A percentile compares a stretch with the other conserved stretches of the same genome.
Evolutionary conservation across 2,797 vertebrate species (phyloP).

Genomic region (Mus spretus): DNA sequence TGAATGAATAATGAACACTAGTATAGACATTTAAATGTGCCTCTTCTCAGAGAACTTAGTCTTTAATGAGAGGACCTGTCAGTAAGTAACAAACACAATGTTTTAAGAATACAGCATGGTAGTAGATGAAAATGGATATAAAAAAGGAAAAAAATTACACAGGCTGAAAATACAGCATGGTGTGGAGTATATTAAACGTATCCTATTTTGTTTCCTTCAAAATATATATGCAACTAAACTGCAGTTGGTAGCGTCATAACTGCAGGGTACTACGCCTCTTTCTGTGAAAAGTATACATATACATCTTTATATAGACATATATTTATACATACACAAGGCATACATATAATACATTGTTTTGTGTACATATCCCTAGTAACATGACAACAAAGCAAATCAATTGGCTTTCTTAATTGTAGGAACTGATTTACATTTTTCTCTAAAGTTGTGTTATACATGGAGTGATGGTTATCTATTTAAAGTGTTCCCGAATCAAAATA

Average conservation of each 20-base stretch:
- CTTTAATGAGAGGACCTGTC: too few species aligned
- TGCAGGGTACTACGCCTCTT: background rate
- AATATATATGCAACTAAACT: background rate
- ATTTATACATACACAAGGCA: background rate
- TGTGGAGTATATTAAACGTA: background rate
- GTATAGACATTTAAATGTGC: background rate
- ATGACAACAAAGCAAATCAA: background rate
- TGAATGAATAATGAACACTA: background rate
- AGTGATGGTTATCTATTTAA: background rate
- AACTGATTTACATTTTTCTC: background rate
- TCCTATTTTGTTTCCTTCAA: background rate
- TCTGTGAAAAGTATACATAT: background rate
- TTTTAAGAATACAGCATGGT: background rate
- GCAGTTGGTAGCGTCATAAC: background rate
- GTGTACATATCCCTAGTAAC: background rate
- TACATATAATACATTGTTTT: background rate
- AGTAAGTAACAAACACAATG: background rate
- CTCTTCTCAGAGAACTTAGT: background rate
- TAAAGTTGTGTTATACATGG: background rate
- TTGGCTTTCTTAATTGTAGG: background rate
- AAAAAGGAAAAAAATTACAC: background rate
- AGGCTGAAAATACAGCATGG: background rate
- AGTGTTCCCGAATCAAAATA: background rate
- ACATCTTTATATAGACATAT: background rate
- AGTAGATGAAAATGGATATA: background rate